phyloP scores from a whole-genome alignment of 2,888 invertebrate species.

The Dione juno region DNA sequence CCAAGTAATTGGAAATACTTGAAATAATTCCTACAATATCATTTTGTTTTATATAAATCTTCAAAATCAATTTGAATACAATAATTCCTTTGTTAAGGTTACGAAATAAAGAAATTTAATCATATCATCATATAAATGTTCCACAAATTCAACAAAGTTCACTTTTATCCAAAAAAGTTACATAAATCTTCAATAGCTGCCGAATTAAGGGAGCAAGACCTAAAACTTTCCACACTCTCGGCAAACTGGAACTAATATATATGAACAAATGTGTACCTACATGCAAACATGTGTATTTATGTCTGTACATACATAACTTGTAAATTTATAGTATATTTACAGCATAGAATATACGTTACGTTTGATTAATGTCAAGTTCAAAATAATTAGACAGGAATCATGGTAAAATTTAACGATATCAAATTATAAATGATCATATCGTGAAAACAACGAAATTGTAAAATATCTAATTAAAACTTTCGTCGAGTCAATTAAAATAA shows the following conservation, averaged over 20 bases:
- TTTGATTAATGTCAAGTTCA: neutral
- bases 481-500: constrained; percentile 41
- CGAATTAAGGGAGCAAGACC: constrained; percentile 14
- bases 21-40: constrained; percentile 76
- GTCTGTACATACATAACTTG: no score
- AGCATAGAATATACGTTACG: neutral
- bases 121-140: neutral
- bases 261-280: neutral
- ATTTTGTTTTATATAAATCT: constrained; percentile 44
- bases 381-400: neutral
- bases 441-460: constrained; percentile 22
- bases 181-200: constrained; percentile 20
- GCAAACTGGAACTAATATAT: neutral
- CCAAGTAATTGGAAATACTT: constrained; percentile 83
- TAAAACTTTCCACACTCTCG: constrained; percentile 19
- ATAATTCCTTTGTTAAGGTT: no score
- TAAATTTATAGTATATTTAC: neutral
- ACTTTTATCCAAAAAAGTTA: constrained; percentile 16
- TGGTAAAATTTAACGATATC: neutral
- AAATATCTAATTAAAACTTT: constrained; percentile 31
- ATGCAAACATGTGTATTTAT: no score
- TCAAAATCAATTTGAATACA: neutral
- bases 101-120: neutral
- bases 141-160: constrained; percentile 15
- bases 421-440: constrained; percentile 18